These are phyloP conservation scores for Myopa tessellatipennis DNA, from an alignment of 2,888 invertebrate genomes.

Conservation along the genomic window DNA sequence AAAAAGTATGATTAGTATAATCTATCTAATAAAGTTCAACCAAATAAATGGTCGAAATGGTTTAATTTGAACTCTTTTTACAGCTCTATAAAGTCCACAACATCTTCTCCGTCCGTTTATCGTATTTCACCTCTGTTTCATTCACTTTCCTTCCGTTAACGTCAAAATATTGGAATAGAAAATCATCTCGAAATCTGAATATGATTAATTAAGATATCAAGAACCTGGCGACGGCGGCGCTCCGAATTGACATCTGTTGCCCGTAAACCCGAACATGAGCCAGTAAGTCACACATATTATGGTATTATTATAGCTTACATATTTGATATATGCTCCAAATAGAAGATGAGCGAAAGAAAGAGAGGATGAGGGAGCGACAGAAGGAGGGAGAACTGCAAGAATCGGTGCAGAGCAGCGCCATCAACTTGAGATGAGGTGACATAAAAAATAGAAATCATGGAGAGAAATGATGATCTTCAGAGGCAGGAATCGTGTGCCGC, in stretches of 20 bases:
- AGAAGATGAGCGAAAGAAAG: conserved; percentile 12
- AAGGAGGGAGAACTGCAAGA: too few species aligned
- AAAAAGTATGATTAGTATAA: too few species aligned
- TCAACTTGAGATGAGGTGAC: neutral
- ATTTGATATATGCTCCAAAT: conserved; percentile 28
- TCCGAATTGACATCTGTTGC: conserved; percentile 33
- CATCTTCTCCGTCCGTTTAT: too few species aligned
- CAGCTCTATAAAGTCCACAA: too few species aligned
- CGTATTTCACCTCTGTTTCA: too few species aligned
- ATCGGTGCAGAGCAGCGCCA: neutral
- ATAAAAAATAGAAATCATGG: conserved; percentile 1
- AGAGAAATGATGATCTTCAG: neutral
- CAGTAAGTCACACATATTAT: conserved; percentile 12
- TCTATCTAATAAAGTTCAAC: too few species aligned
- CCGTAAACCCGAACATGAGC: conserved; percentile 23
- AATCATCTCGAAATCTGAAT: neutral
- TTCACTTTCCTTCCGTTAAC: too few species aligned
- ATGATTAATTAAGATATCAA: conserved; percentile 35
- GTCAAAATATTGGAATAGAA: neutral
- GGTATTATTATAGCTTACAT: neutral
- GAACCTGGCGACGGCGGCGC: conserved; percentile 20
- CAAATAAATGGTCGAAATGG: too few species aligned
- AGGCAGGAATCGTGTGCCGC: neutral
- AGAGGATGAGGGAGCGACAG: neutral
- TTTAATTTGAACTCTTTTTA: too few species aligned